A percentile compares a stretch with the other conserved stretches of the same genome.
Conservation (phyloP, 30 jellyfish, hydroid and myxozoan genomes). For the Mastigias papua region DNA sequence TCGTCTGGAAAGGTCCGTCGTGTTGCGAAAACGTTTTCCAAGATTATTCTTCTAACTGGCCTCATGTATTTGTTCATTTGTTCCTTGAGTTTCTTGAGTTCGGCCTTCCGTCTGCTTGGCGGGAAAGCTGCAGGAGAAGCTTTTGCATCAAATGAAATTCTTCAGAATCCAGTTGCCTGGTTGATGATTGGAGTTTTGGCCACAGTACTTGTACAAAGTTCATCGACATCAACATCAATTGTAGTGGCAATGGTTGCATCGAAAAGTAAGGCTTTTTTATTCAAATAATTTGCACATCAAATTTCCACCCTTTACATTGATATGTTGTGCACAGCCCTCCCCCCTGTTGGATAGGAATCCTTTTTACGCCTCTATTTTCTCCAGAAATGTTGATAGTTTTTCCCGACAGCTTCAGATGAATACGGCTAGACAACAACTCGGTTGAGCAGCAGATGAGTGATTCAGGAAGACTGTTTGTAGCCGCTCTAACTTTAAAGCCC, state of each 20-base stretch:
- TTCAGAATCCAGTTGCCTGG: conserved; percentile 92
- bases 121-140: conserved; percentile 98
- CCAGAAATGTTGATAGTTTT: too few relatives aligned
- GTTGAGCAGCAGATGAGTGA: too few relatives aligned
- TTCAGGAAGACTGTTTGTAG: too few relatives aligned
- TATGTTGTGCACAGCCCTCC: too few relatives aligned
- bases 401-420: too few relatives aligned
- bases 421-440: too few relatives aligned
- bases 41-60: conserved; percentile 53
- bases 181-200: conserved; percentile 96
- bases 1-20: conserved; percentile 46
- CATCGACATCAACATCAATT: conserved; percentile 95
- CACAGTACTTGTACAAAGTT: conserved; percentile 93
- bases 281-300: too few relatives aligned
- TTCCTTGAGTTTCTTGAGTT: conserved; percentile 93
- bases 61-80: conserved; percentile 91
- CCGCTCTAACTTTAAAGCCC: too few relatives aligned
- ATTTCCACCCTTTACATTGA: too few relatives aligned
- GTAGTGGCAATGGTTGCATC: conserved; percentile 98
- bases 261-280: conserved; percentile 63
- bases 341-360: too few relatives aligned
- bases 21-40: conserved; percentile 53
- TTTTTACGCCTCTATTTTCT: too few relatives aligned
- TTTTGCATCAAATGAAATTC: conserved; percentile 79
- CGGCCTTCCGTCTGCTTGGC: conserved; percentile 94